A percentile compares a stretch with the other conserved stretches of the same genome.
phyloP scores from a whole-genome alignment of 2,888 invertebrate genomes.

The Pterostichus madidus region DNA sequence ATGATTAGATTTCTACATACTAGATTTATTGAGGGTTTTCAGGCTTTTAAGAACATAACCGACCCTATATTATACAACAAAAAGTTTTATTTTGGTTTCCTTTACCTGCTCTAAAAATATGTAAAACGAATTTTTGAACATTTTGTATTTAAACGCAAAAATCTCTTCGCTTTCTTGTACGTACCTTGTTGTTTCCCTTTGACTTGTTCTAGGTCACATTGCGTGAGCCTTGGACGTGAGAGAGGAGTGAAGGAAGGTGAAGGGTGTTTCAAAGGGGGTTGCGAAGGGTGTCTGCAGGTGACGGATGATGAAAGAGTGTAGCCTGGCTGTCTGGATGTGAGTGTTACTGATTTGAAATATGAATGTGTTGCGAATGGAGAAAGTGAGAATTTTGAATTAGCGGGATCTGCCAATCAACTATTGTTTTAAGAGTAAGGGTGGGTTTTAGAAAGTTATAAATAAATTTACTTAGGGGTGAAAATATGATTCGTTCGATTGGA shows the following conservation, averaged over 20 bases:
- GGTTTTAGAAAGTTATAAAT: not conserved
- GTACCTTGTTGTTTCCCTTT: not conserved
- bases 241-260: not conserved
- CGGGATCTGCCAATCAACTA: not conserved
- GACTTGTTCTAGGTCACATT: constrained; percentile 42
- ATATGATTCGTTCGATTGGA: not conserved
- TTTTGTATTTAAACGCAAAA: too few relatives aligned
- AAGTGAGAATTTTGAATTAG: constrained; percentile 16
- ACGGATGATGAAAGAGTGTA: constrained; percentile 49
- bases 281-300: constrained; percentile 27
- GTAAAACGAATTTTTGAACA: too few relatives aligned
- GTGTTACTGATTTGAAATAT: constrained; percentile 48
- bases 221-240: constrained; percentile 12
- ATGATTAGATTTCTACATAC: too few relatives aligned
- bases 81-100: too few relatives aligned
- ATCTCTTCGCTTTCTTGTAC: too few relatives aligned
- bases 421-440: not conserved
- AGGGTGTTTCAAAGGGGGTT: not conserved
- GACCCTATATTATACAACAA: too few relatives aligned
- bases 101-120: too few relatives aligned
- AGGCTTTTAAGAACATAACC: too few relatives aligned
- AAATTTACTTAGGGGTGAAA: not conserved
- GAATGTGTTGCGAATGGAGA: constrained; percentile 1
- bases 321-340: constrained; percentile 37
- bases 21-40: too few relatives aligned